Evolutionary conservation across 1,140 invertebrate species (phyloP), one percentile per base, ranked within the genome.

Genomic region (Nebria ingens): DNA sequence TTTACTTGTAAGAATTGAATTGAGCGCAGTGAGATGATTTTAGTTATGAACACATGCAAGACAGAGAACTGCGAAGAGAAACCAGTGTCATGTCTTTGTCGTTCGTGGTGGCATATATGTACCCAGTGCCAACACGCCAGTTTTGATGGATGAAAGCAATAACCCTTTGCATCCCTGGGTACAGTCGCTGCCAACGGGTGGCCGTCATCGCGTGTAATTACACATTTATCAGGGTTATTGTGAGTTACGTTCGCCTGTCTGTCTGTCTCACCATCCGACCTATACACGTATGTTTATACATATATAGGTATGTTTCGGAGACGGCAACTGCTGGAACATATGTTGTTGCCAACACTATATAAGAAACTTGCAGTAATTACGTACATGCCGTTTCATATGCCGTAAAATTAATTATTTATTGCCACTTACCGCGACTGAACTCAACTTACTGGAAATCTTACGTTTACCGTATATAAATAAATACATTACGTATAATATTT

Each of bases 361-460:
- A n/a, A n/a, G n/a, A n/a, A n/a, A 29, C 25, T 29, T 29, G 25
- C 25, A 6, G 40, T 45, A 45, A 45, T 45, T 45, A 17, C 40
- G 17, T 17, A 9, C 6, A 45, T 17, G 40, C 15, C 40, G 15
- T 45, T 45, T 45, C 40, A 45, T 45, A 17, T 12, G 40, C 17
- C 40, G 17, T 45, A 45, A 45, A 45, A 45, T 45, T 45, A 45
- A 45, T 45, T 45, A 45, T 45, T 45, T 45, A 45, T 45, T 45
- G 17, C 40, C 40, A 17, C 40, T 45, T 45, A 45, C 17, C 15
- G 15, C 40, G 6, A 17, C 15, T 6, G 6, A 9, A 11, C 17
- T 45, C 40, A 17, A 34, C 25, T 34, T 34, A 34, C 25, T 34
- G 25, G 25, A 34, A 34, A n/a, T n/a, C n/a, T n/a, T n/a, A n/a